phyloP scores from a whole-genome alignment of 2,113 vertebrate species.

The Erpornis zantholeuca region DNA sequence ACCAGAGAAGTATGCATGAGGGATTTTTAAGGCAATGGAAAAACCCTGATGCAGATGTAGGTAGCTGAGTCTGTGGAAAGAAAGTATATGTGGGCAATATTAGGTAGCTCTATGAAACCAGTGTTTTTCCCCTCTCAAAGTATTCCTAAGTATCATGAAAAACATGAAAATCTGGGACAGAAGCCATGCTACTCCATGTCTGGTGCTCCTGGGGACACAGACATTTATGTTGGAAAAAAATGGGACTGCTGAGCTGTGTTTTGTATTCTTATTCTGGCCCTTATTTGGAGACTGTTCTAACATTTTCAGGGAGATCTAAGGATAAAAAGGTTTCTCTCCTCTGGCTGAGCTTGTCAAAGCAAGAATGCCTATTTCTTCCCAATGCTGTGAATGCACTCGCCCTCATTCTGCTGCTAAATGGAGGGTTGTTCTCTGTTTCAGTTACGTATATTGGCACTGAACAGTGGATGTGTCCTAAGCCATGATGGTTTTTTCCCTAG shows the following conservation, averaged over 20 bases:
- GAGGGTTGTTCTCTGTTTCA: neutral
- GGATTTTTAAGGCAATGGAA: neutral
- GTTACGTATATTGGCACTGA: neutral
- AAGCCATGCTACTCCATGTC: neutral
- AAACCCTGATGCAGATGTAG: neutral
- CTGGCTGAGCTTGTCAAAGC: neutral
- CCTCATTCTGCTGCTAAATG: neutral
- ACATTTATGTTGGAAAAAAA: neutral
- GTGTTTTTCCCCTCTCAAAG: neutral
- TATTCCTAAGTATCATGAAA: neutral
- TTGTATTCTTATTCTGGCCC: neutral
- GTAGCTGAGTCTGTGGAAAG: neutral
- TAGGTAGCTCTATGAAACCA: neutral
- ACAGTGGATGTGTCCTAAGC: neutral
- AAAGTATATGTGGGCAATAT: neutral
- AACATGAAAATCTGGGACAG: neutral
- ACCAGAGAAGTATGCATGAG: neutral
- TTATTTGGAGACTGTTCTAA: neutral
- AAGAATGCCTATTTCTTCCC: neutral
- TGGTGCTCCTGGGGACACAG: fast-evolving
- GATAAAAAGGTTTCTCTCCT: neutral
- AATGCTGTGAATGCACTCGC: fast-evolving
- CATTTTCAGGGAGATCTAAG: neutral
- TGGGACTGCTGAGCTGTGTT: fast-evolving
- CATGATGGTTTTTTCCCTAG: fast-evolving